Base-by-base conservation (phyloP, 2,113 vertebrate species). In the Dromas ardeola region DNA sequence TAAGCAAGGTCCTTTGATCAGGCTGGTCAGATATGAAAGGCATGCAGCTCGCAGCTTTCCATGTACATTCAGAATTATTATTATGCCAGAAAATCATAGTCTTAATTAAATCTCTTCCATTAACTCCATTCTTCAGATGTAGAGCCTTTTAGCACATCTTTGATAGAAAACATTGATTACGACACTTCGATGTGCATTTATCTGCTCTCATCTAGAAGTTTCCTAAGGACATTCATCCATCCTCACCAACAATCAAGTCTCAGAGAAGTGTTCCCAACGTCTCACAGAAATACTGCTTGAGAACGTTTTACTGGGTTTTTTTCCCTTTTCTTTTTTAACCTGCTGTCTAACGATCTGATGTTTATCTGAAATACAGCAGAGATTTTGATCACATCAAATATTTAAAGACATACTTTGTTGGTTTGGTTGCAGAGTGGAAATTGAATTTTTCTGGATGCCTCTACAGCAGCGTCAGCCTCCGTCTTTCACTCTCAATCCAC, bases 21-120 rank as follows among this genome's bases (percentile, higher is more conserved):
- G 76, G 19, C 62, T 81, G 74, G 94, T 63, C 90, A 81, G 93
- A 86, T 86, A 66, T 25, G 49, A 80, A 80, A 77, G 65, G 45
- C 77, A 93, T 23, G 1, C 90, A 78, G 81, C 81, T 92, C 90
- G 15, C 53, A 45, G 86, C 76, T 93, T 81, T 47, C 55, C 32
- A 32, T 47, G n/a, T 32, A 30, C 65, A 13, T 59, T 94, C 77
- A 79, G 42, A 92, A 92, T 86, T 93, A 78, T 95, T 93, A 79
- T 94, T 81, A 70, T 49, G 34, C 65, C 66, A 89, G 62, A 65
- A 94, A 95, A 93, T 80, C 84, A 71, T 42, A 67, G 86, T 61
- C 88, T 96, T 96, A 92, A 97, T 97, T 96, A 91, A 97, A 94
- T 96, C 43, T 71, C 70, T 94, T 82, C 70, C 66, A 50, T 85